Percentiles rank a stretch among this genome's conserved stretches.
These are phyloP conservation scores for Cossypha dichroa DNA, from an alignment of 2,797 vertebrate genomes.

Conservation along the genomic window DNA sequence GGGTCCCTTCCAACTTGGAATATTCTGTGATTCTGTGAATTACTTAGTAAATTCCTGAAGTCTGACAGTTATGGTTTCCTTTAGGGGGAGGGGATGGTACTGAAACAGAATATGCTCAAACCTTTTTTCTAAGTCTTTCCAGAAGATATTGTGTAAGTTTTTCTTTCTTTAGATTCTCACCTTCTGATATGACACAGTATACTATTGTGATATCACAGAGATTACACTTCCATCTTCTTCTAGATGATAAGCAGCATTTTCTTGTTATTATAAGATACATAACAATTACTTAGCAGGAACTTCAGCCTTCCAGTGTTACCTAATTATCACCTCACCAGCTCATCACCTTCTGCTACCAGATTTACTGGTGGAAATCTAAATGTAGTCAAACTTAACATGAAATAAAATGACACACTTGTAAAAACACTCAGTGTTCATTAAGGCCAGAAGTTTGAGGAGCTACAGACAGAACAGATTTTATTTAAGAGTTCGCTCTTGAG, in stretches of 20 bases:
- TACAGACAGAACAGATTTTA: not conserved
- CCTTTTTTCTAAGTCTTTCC: not conserved
- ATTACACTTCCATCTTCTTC: not conserved
- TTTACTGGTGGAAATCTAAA: not conserved
- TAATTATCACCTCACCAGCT: not conserved
- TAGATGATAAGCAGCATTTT: not conserved
- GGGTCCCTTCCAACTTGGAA: not conserved
- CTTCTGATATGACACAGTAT: not conserved
- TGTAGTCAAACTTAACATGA: not conserved
- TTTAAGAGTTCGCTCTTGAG: not conserved
- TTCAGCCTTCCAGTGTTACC: not conserved
- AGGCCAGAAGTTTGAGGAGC: not conserved
- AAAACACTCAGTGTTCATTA: not conserved
- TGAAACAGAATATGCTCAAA: not conserved
- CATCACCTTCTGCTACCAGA: not conserved
- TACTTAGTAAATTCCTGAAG: not conserved
- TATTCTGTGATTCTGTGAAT: not conserved
- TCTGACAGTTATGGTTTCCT: not conserved
- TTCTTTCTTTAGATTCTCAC: not conserved
- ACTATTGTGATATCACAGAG: accelerated
- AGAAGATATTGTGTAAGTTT: accelerated
- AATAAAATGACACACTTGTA: not conserved
- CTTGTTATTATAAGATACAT: not conserved
- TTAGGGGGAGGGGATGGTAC: not conserved
- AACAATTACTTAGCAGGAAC: not conserved